phyloP scores from a whole-genome alignment of 2,888 invertebrate genomes.

The Eupithecia subumbrata region DNA sequence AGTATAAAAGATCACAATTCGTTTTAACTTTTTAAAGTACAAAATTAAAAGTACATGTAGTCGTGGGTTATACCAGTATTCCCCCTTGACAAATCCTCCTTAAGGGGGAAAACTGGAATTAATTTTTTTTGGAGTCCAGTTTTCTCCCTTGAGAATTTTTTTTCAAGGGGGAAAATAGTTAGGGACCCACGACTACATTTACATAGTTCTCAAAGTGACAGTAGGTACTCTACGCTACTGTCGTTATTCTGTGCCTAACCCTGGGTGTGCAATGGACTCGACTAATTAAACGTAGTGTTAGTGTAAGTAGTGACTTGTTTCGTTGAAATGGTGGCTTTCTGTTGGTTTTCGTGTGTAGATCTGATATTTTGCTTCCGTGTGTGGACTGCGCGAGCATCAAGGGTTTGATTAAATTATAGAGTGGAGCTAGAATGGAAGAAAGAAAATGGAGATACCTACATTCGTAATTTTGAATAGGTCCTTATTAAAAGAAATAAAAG shows the following conservation, averaged over 20 bases:
- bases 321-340: constrained; percentile 63
- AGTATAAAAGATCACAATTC: no score
- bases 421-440: neutral
- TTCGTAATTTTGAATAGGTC: neutral
- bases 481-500: neutral
- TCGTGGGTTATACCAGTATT: no score
- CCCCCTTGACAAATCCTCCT: no score
- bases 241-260: constrained; percentile 42
- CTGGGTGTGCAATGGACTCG: constrained; percentile 66
- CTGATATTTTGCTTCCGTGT: constrained; percentile 62
- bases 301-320: constrained; percentile 52
- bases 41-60: no score
- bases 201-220: constrained; percentile 1
- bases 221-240: constrained; percentile 7
- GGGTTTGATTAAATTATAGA: neutral
- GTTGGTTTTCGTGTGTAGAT: constrained; percentile 76
- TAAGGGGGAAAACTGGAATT: no score
- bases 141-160: no score
- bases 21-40: no score
- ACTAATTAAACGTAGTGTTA: constrained; percentile 73
- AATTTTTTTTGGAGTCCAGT: no score
- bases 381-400: constrained; percentile 20
- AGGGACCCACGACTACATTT: neutral
- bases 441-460: neutral
- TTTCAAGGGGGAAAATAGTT: no score